Evolutionary conservation across 2,113 vertebrate species (phyloP).

Genomic region (Micromys minutus): DNA sequence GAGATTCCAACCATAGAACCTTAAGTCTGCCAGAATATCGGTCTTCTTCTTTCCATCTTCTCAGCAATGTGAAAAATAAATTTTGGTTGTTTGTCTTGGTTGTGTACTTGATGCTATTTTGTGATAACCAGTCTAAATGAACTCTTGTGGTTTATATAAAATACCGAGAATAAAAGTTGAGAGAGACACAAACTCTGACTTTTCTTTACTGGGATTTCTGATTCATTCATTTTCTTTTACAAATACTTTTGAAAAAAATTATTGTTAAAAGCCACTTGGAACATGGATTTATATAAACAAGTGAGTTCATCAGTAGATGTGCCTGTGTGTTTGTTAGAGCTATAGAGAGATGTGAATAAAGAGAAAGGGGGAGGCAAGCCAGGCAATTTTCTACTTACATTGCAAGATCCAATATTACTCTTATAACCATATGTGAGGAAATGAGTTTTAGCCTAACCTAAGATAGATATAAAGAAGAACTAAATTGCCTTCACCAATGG

Average conservation of each 20-base stretch:
- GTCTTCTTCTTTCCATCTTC: background rate
- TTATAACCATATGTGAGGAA: background rate
- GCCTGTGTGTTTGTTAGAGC: background rate
- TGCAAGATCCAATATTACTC: background rate
- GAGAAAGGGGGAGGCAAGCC: background rate
- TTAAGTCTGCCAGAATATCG: background rate
- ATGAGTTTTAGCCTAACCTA: background rate
- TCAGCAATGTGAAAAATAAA: background rate
- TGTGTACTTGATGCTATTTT: background rate
- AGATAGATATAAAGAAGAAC: background rate
- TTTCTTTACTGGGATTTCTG: constrained; percentile 4
- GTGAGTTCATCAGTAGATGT: background rate
- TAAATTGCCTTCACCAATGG: background rate
- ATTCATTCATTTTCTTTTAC: background rate
- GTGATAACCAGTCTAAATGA: background rate
- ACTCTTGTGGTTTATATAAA: background rate
- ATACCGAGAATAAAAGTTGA: background rate
- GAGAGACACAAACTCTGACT: constrained; percentile 22
- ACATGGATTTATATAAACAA: background rate
- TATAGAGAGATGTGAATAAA: background rate
- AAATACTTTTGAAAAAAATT: background rate
- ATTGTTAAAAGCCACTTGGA: background rate
- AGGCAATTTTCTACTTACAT: constrained; percentile 4
- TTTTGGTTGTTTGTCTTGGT: background rate
- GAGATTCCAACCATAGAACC: background rate